Evolutionary conservation across 2,888 invertebrate species (phyloP), one percentile per base, ranked within the genome.

Genomic region (Cybosia mesomella): DNA sequence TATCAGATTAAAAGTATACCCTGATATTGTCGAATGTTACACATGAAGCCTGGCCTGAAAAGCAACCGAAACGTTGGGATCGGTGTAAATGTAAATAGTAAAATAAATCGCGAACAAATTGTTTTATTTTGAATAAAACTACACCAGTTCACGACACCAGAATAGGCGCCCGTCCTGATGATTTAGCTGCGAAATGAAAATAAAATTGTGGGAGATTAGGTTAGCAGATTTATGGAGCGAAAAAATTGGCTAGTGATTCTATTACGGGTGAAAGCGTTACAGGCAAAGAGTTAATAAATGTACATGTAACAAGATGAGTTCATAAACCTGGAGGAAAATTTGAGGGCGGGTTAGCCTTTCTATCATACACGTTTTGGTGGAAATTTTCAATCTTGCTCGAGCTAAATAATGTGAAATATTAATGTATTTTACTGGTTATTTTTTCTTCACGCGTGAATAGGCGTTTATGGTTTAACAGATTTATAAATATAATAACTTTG

Each of bases 221-320:
- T 62, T 36, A 53, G 21, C 58, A 53, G 62, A 62, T 63, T 67
- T 63, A 67, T 63, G 53, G 67, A 11, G 67, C 62, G 53, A 62
- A 63, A 67, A 67, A 58, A 63, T 63, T 62, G 34, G 67, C 24
- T 62, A 57, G 67, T 57, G 49, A 62, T 62, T 67, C 62, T 62
- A 67, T 67, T 58, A 67, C 18, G 58, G 62, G 34, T 62, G 61
- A 62, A 58, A 58, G 32, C 62, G 43, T 62, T 58, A 34, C 62
- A 58, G 15, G 32, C 49, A 62, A 67, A 67, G 67, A 62, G 62
- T 67, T 58, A 58, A 63, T 62, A 58, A 62, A 63, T 36, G 49
- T 67, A 34, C 28, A 36, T 55, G 39, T 34, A 67, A 63, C 62
- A 63, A 34, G 55, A 32, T 32, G 49, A 39, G 59, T 39, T 39